Base-by-base conservation (phyloP, 2,113 vertebrate species). In the Phodopus roborovskii region DNA sequence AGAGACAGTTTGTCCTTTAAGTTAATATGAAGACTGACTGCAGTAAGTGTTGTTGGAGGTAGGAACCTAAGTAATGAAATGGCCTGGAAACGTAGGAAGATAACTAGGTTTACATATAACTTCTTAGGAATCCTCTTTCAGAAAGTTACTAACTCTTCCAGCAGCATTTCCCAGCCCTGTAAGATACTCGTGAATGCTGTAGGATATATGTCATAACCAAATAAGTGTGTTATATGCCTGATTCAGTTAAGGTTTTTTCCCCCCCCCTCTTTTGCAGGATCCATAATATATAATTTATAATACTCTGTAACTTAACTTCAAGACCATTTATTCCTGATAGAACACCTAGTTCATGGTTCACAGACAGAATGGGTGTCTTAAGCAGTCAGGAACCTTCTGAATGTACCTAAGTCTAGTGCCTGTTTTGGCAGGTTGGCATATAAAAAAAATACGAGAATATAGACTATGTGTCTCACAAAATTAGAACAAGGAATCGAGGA, bases 51-150 rank as follows among this genome's bases (percentile, higher is more conserved):
- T 78, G 88, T 66, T 93, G 84, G 36, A 84, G 85, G 94, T 94
- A 83, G 77, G 74, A 90, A 70, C 20, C 36, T 22, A 58, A 75
- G 45, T 13, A 36, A n/a, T 95, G 45, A 95, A 73, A 62, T 96
- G 58, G 0, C 70, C 79, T 90, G 71, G n/a, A 70, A 90, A 81
- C 10, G 42, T 92, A 92, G 48, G 45, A 42, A 17, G 79, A n/a
- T 82, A 87, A 42, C 7, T 81, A 89, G 36, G 58, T 33, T 45
- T 45, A 56, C 15, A 77, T 30, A 36, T 79, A 53, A 45, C 2
- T 60, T 6, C 4, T n/a, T 66, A 53, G 62, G 28, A 87, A 33
- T 56, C 53, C 53, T 56, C 85, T 82, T 92, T 81, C 68, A 36
- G 42, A 84, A 42, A 58, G 12, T 75, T 42, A 56, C 45, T 92